phyloP scores from a whole-genome alignment of 2,113 vertebrate genomes.

The Microcebus tavaratra region DNA sequence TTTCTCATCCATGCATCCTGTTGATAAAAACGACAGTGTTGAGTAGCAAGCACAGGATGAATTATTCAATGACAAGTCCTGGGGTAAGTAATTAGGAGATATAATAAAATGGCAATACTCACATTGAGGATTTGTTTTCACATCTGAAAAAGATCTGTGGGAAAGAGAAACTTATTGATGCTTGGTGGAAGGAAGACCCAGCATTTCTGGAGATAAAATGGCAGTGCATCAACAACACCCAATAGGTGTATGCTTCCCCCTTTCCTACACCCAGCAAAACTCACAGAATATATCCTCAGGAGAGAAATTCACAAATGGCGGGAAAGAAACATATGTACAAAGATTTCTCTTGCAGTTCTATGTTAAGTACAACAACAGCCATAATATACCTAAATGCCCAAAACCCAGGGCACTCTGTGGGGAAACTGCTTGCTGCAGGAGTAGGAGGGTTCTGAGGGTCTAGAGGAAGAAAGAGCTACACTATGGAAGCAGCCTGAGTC shows the following conservation, averaged over 20 bases:
- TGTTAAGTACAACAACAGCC: not conserved
- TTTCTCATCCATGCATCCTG: not conserved
- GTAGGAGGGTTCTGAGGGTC: too few species aligned
- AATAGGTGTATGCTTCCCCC: not conserved
- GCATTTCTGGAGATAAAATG: not conserved
- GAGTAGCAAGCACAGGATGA: not conserved
- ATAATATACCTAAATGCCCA: not conserved
- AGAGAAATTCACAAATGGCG: not conserved
- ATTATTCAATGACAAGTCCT: not conserved
- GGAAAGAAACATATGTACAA: not conserved
- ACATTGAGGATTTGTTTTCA: too few species aligned
- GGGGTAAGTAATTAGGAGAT: not conserved
- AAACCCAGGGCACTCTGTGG: not conserved
- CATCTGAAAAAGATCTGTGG: not conserved
- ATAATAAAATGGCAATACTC: not conserved
- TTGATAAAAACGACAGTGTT: not conserved
- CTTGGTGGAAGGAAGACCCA: not conserved
- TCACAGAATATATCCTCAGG: not conserved
- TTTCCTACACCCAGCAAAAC: too few species aligned
- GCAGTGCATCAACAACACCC: accelerated
- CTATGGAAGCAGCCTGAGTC: not conserved
- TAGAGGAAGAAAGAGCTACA: not conserved
- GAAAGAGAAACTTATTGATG: not conserved
- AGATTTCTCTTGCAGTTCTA: not conserved
- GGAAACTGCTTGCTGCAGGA: not conserved